Evolutionary conservation across 1,140 invertebrate genomes (phyloP).

Genomic region (Maniola jurtina): DNA sequence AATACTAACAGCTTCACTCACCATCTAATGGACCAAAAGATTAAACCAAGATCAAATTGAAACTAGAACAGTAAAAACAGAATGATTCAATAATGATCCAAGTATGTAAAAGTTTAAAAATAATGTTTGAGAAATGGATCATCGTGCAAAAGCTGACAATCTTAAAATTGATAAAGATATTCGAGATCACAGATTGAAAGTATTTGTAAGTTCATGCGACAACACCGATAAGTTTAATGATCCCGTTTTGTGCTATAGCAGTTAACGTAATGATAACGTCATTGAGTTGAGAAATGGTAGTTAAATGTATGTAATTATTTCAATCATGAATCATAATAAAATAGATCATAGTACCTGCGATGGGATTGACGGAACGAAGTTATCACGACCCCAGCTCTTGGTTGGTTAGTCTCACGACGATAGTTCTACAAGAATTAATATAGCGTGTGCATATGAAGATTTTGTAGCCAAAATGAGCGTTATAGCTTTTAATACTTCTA

Average conservation of each 20-base stretch:
- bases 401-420: constrained; percentile 73
- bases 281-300: constrained; percentile 16
- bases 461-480: background rate
- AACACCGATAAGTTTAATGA: constrained; percentile 44
- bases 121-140: constrained; percentile 27
- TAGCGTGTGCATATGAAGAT: background rate
- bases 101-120: background rate
- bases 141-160: constrained; percentile 42
- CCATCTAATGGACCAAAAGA: background rate
- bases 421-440: constrained; percentile 58
- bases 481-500: no score
- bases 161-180: constrained; percentile 37
- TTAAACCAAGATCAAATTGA: constrained; percentile 2
- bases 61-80: constrained; percentile 1
- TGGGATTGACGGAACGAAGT: constrained; percentile 94
- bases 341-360: constrained; percentile 82
- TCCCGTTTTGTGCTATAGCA: constrained; percentile 24
- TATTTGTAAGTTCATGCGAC: constrained; percentile 50
- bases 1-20: no score
- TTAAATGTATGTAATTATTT: background rate
- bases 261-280: constrained; percentile 23
- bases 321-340: background rate
- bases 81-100: constrained; percentile 4
- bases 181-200: constrained; percentile 42
- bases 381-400: constrained; percentile 93